phyloP scores from a whole-genome alignment of 1,140 invertebrate species.

The Calosoma granatense region DNA sequence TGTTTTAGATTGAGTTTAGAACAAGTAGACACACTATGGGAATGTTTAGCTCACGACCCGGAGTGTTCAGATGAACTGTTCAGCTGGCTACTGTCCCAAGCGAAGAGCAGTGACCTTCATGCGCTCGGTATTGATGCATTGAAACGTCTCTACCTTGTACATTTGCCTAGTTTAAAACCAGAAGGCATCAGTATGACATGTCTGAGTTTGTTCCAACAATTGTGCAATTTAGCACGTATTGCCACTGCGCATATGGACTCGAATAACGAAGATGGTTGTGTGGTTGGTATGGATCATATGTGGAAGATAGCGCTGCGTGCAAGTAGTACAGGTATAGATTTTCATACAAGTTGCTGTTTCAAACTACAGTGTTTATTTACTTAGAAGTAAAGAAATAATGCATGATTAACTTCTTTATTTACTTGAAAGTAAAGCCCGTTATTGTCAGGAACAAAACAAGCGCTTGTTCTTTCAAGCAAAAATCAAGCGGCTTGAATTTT shows the following conservation, averaged over 20 bases:
- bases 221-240: constrained; percentile 73
- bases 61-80: constrained; percentile 85
- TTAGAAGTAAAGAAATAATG: background rate
- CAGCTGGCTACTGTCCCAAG: constrained; percentile 82
- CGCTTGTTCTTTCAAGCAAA: no score
- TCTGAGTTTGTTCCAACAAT: constrained; percentile 79
- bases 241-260: constrained; percentile 43
- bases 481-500: no score
- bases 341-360: no score
- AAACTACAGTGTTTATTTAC: background rate
- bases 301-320: constrained; percentile 88
- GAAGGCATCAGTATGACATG: constrained; percentile 87
- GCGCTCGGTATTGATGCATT: constrained; percentile 77
- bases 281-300: constrained; percentile 81
- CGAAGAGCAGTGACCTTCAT: constrained; percentile 82
- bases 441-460: no score
- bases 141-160: constrained; percentile 78
- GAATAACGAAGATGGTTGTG: constrained; percentile 39
- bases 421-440: constrained; percentile 2
- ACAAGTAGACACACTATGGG: constrained; percentile 84
- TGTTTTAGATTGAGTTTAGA: constrained; percentile 65
- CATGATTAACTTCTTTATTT: background rate
- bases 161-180: constrained; percentile 76
- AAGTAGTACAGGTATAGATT: constrained; percentile 67
- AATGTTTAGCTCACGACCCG: constrained; percentile 71